phyloP scores from a whole-genome alignment of 2,888 invertebrate species.

The Patella depressa region DNA sequence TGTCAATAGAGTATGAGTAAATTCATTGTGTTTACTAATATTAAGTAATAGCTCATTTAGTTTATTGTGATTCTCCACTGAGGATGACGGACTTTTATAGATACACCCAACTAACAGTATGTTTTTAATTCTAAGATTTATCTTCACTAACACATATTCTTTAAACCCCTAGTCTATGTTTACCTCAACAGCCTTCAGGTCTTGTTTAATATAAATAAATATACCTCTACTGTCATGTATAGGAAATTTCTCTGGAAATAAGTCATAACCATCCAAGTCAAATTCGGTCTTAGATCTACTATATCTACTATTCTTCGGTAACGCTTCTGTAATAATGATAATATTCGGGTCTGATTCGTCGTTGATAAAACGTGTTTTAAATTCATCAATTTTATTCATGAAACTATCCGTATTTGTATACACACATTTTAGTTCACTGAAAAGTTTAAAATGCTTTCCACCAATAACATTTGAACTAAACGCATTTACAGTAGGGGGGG shows the following conservation, averaged over 20 bases:
- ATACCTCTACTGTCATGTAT: background rate
- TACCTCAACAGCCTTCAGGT: conserved; percentile 13
- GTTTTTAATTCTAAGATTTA: conserved; percentile 11
- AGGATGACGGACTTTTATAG: conserved; percentile 13
- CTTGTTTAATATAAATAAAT: conserved; percentile 13
- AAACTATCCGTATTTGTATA: background rate
- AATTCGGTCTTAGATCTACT: conserved; percentile 15
- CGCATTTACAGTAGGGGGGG: too few relatives aligned
- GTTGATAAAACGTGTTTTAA: background rate
- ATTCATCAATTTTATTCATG: background rate
- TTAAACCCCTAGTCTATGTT: conserved; percentile 9
- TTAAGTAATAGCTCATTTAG: background rate
- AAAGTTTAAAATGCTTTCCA: background rate
- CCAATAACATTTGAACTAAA: background rate
- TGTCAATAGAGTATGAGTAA: conserved; percentile 2
- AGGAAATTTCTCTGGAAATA: conserved; percentile 20
- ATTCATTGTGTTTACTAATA: background rate
- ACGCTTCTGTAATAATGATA: conserved; percentile 15
- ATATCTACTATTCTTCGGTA: conserved; percentile 16
- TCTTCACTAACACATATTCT: conserved; percentile 6
- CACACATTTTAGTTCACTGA: conserved; percentile 11
- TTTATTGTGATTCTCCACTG: background rate
- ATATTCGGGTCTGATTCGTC: background rate
- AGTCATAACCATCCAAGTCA: conserved; percentile 8
- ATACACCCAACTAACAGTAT: conserved; percentile 14